Evolutionary conservation across 2,113 vertebrate genomes (phyloP).

Genomic region (Cairina moschata): DNA sequence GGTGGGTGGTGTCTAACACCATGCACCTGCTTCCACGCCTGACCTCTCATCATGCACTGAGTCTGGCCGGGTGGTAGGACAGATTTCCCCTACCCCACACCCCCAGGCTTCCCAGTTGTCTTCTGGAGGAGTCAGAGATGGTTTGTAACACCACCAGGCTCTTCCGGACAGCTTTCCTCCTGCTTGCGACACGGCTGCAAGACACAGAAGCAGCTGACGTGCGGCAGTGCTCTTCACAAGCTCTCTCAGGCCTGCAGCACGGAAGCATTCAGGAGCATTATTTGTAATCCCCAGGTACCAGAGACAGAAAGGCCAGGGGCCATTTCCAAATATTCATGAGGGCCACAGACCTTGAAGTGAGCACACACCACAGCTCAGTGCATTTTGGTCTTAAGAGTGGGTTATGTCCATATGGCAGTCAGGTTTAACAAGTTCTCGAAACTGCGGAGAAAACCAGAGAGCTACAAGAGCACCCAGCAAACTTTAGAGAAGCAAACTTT

Average conservation of each 20-base stretch:
- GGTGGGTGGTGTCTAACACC: background rate
- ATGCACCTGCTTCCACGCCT: background rate
- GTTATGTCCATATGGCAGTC: background rate
- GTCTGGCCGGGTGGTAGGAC: background rate
- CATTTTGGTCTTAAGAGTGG: background rate
- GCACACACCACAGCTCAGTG: background rate
- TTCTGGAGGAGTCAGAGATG: background rate
- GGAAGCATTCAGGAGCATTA: background rate
- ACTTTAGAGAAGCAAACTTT: background rate
- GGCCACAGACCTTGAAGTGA: background rate
- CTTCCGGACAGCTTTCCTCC: background rate
- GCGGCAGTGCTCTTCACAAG: background rate
- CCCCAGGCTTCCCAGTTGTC: background rate
- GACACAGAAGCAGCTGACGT: background rate
- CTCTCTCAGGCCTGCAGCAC: background rate
- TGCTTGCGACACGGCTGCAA: rapidly evolving
- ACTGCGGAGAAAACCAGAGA: background rate
- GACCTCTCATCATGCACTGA: background rate
- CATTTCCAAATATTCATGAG: background rate
- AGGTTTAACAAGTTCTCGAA: background rate
- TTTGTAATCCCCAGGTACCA: background rate
- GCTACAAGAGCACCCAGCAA: background rate
- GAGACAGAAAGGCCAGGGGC: background rate
- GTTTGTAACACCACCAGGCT: background rate
- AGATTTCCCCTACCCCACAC: background rate